Evolutionary conservation across 2,797 vertebrate species (phyloP), one percentile per base, ranked within the genome.

Genomic region (Australoheros facetus): DNA sequence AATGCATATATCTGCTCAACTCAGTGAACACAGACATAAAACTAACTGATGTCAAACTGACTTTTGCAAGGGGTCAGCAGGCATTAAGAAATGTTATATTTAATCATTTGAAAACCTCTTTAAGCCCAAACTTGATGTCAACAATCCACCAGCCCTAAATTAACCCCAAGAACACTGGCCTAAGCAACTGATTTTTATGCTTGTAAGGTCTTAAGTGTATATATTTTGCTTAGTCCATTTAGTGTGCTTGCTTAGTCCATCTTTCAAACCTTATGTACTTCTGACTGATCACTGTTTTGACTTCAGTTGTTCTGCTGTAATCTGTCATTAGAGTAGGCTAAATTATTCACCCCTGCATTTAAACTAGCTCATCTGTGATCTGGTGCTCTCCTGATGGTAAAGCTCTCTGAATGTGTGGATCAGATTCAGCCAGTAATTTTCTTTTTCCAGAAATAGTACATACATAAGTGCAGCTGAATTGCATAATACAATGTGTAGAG

Each of bases 21-120:
- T 48, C 5, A 17, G 5, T 51, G 16, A 51, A 17, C 7, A 7
- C 16, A 51, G 14, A 16, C 42, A 16, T 45, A 45, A 45, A 51
- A 2, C 6, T 4, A 1, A 51, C 45, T 19, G 7, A 7, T 66
- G 23, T 48, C 14, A 66, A 28, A 48, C 23, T 0, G 23, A 30
- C 26, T 30, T 51, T 12, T 13, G 42, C 39, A 30, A n/a, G 14
- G 14, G 16, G 21, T 14, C 5, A 5, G 11, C 21, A 16, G 56
- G 56, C 28, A 4, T 56, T 56, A 26, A 28, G 28, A 8, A 16
- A 1, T 23, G 2, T 21, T 6, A 13, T 55, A 55, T 28, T 23
- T 55, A 23, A 23, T 13, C 11, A 13, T 55, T 13, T 55, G 7
- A 28, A 28, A 14, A 56, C 13, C 55, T 26, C 12, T 14, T 26